phyloP scores from a whole-genome alignment of 2,113 vertebrate species.

The Cynoglossus semilaevis region DNA sequence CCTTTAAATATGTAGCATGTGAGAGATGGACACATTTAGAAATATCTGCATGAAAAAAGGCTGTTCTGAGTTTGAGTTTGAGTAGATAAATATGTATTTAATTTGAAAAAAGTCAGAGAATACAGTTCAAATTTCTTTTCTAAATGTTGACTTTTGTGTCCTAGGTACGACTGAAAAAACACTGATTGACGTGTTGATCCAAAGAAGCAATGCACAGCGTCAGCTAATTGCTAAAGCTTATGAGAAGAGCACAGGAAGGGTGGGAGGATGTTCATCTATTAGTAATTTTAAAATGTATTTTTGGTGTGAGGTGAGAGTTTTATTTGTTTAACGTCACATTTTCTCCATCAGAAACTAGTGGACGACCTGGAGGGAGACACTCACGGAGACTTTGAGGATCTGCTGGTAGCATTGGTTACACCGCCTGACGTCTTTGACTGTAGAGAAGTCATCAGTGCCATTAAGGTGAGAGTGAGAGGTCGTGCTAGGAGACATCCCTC shows the following conservation, averaged over 20 bases:
- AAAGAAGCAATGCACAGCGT: constrained; percentile 81
- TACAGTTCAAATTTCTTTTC: too few species aligned
- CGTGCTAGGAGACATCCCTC: too few species aligned
- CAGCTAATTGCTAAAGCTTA: constrained; percentile 81
- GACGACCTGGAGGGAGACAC: constrained; percentile 85
- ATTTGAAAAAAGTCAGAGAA: too few species aligned
- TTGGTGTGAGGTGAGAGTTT: background rate
- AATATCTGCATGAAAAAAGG: too few species aligned
- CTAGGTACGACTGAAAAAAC: constrained; percentile 83
- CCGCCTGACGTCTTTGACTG: constrained; percentile 79
- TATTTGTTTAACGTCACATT: background rate
- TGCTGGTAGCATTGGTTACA: constrained; percentile 78
- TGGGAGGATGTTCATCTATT: constrained; percentile 70
- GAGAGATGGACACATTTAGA: too few species aligned
- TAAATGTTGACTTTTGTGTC: background rate
- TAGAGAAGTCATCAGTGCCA: constrained; percentile 78
- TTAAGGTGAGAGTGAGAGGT: constrained; percentile 72
- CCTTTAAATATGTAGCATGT: too few species aligned
- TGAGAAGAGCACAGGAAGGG: constrained; percentile 76
- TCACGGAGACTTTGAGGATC: constrained; percentile 79
- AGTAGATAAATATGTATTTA: too few species aligned
- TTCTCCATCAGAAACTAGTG: constrained; percentile 71
- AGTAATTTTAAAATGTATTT: constrained; percentile 39
- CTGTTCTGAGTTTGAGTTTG: too few species aligned
- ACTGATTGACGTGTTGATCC: constrained; percentile 79